phyloP scores from a whole-genome alignment of 2,888 invertebrate genomes.

The Pachycephus smyrnensis region DNA sequence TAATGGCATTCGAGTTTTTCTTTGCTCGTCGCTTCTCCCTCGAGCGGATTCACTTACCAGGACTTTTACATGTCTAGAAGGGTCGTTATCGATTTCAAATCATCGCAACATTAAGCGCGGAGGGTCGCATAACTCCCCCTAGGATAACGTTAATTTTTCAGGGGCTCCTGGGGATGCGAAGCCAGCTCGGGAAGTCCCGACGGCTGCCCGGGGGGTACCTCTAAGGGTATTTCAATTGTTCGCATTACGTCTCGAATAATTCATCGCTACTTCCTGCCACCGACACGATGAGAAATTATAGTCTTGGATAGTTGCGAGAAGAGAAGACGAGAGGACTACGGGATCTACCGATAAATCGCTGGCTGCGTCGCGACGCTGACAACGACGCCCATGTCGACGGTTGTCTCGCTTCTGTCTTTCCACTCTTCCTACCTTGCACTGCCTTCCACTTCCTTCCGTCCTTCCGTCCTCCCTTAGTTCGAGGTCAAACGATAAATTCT shows the following conservation, averaged over 20 bases:
- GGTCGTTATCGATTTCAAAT: slow-evolving; percentile 58
- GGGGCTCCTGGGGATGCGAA: slow-evolving; percentile 28
- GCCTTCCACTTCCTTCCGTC: neutral
- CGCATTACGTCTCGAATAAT: slow-evolving; percentile 54
- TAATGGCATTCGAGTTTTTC: slow-evolving; percentile 39
- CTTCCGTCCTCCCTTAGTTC: neutral
- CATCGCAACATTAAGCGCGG: slow-evolving; percentile 45
- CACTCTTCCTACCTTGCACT: neutral
- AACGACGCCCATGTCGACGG: too few species aligned
- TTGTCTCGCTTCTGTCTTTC: too few species aligned
- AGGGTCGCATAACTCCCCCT: slow-evolving; percentile 20
- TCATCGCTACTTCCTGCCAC: slow-evolving; percentile 48
- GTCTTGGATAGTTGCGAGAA: neutral
- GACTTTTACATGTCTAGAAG: slow-evolving; percentile 37
- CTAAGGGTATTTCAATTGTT: slow-evolving; percentile 53
- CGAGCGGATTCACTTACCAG: slow-evolving; percentile 39
- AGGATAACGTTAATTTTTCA: slow-evolving; percentile 47
- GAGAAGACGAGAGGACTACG: neutral
- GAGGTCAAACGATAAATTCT: neutral
- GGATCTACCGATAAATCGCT: neutral
- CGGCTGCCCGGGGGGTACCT: slow-evolving; percentile 14
- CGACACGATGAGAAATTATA: slow-evolving; percentile 50
- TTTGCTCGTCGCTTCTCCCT: slow-evolving; percentile 5
- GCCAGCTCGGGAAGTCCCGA: slow-evolving; percentile 6
- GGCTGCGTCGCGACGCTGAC: too few species aligned